A percentile compares a stretch with the other conserved stretches of the same genome.
Evolutionary conservation across 1,140 invertebrate genomes (phyloP).

Genomic region (Harlomillsia oculata): DNA sequence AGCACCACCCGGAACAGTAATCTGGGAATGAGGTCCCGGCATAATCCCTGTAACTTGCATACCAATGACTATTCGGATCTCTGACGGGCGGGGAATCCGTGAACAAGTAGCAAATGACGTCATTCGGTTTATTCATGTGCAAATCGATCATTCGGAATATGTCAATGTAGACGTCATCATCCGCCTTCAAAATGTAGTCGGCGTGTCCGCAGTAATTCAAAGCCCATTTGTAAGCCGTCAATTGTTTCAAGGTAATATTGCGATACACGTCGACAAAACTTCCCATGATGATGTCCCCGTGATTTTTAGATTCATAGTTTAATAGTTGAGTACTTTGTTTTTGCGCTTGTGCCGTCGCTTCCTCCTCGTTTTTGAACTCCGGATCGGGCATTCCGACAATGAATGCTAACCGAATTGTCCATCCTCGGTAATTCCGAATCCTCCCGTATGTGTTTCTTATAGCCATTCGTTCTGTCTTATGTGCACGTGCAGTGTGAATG

Average conservation of each 20-base stretch:
- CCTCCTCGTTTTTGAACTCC: conserved; percentile 39
- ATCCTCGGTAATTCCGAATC: conserved; percentile 7
- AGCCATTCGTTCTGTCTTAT: neutral
- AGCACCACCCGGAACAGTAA: conserved; percentile 39
- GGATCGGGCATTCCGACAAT: neutral
- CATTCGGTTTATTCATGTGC: conserved; percentile 48
- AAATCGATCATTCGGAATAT: conserved; percentile 43
- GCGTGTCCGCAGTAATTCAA: conserved; percentile 39
- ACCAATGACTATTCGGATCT: conserved; percentile 11
- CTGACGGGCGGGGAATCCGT: conserved; percentile 37
- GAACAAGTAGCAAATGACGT: conserved; percentile 38
- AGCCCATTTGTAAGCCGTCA: conserved; percentile 45
- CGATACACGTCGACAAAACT: conserved; percentile 42
- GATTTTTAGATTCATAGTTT: too few species aligned
- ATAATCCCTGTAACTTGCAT: conserved; percentile 3
- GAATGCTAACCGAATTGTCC: neutral
- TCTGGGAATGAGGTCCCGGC: neutral
- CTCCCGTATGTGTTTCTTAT: conserved; percentile 12
- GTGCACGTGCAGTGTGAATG: conserved; percentile 5
- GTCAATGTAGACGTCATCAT: conserved; percentile 47
- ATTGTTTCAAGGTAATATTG: conserved; percentile 45
- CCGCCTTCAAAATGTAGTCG: conserved; percentile 43
- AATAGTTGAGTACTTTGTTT: conserved; percentile 54
- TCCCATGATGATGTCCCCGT: conserved; percentile 42
- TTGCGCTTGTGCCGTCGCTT: conserved; percentile 45